These are phyloP conservation scores for Hypsibius dujardini DNA, from an alignment of 1,140 invertebrate genomes.

Conservation along the genomic window DNA sequence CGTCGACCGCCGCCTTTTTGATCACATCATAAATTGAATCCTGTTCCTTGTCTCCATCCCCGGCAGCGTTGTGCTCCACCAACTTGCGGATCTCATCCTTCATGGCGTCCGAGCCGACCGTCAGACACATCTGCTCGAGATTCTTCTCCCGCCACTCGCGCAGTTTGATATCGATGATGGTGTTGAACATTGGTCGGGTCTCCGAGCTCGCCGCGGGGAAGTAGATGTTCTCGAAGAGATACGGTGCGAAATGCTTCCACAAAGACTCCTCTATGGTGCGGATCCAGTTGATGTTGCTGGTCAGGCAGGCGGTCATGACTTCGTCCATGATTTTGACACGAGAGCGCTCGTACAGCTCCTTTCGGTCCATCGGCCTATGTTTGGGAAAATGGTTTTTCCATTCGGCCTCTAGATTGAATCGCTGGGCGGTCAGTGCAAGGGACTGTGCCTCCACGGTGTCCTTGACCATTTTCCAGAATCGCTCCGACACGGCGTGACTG, in stretches of 20 bases:
- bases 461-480: slow-evolving; percentile 98
- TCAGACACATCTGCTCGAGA: slow-evolving; percentile 63
- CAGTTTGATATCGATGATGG: slow-evolving; percentile 84
- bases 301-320: slow-evolving; percentile 42
- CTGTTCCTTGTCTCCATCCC: slow-evolving; percentile 51
- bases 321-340: slow-evolving; percentile 89
- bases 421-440: slow-evolving; percentile 71
- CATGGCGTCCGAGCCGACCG: slow-evolving; percentile 71
- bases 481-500: slow-evolving; percentile 85
- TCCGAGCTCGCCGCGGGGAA: slow-evolving; percentile 71
- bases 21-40: slow-evolving; percentile 78
- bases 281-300: neutral
- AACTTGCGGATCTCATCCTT: slow-evolving; percentile 65
- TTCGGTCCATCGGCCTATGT: slow-evolving; percentile 10
- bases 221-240: slow-evolving; percentile 88
- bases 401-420: slow-evolving; percentile 96
- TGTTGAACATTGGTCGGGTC: slow-evolving; percentile 68
- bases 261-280: slow-evolving; percentile 50
- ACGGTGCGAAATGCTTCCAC: slow-evolving; percentile 69
- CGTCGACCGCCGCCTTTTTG: slow-evolving; percentile 67
- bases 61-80: too few relatives aligned
- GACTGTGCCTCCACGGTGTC: slow-evolving; percentile 97
- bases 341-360: slow-evolving; percentile 84
- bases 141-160: slow-evolving; percentile 83
- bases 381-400: slow-evolving; percentile 97